Conservation (phyloP, 2,888 invertebrate genomes). For the Aquatica leii region DNA sequence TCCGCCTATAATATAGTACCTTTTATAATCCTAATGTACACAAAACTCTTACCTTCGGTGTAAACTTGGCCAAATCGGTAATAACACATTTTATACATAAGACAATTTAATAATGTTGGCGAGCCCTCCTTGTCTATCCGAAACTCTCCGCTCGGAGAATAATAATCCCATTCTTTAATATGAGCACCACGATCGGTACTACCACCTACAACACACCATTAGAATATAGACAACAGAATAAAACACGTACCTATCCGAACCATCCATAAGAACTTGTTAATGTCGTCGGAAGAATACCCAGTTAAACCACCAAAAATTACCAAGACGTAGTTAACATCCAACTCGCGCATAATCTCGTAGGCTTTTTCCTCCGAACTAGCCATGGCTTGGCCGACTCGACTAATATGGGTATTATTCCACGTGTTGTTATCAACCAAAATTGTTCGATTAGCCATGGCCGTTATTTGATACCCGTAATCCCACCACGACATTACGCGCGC, state of each 20-base stretch:
- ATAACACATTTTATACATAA: slow-evolving; percentile 99
- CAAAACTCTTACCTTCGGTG: slow-evolving; percentile 83
- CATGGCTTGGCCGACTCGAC: slow-evolving; percentile 97
- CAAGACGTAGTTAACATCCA: slow-evolving; percentile 97
- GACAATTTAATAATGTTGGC: slow-evolving; percentile 88
- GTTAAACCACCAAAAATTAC: slow-evolving; percentile 99
- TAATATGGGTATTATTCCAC: slow-evolving; percentile 99
- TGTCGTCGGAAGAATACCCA: slow-evolving; percentile 98
- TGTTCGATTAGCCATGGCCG: slow-evolving; percentile 97
- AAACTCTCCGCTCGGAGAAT: slow-evolving; percentile 95
- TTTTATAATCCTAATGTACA: not conserved
- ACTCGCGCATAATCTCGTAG: slow-evolving; percentile 96
- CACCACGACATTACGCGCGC: slow-evolving; percentile 99
- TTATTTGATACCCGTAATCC: slow-evolving; percentile 99
- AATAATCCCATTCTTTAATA: slow-evolving; percentile 97
- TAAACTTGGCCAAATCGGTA: slow-evolving; percentile 97
- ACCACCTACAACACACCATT: slow-evolving; percentile 70
- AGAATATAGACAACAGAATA: not conserved
- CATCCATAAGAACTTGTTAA: slow-evolving; percentile 99
- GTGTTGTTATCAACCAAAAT: slow-evolving; percentile 99
- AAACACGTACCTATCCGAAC: slow-evolving; percentile 72
- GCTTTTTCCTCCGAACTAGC: slow-evolving; percentile 96
- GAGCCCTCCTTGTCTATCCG: slow-evolving; percentile 95
- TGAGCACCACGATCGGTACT: slow-evolving; percentile 94
- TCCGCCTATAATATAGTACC: slow-evolving; percentile 63